Conservation (phyloP, 2,888 invertebrate genomes). For the Gonocerus acuteangulatus region DNA sequence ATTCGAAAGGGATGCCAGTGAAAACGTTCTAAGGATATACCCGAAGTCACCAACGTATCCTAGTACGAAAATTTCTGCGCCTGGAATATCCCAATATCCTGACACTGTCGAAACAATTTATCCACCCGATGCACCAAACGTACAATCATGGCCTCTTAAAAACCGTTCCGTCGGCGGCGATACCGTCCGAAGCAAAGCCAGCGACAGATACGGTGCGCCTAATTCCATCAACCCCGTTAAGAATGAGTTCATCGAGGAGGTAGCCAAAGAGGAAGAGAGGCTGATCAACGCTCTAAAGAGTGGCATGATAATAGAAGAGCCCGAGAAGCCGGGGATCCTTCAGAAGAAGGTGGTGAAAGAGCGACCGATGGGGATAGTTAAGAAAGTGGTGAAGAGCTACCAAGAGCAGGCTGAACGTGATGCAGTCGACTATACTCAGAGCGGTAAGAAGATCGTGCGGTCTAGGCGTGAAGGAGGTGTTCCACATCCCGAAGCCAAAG, state of each 20-base stretch:
- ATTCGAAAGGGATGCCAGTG: constrained; percentile 48
- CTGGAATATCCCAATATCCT: constrained; percentile 41
- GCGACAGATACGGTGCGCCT: constrained; percentile 6
- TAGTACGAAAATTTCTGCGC: constrained; percentile 34
- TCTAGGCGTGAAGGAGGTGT: constrained; percentile 43
- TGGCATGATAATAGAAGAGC: constrained; percentile 55
- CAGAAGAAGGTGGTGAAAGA: constrained; percentile 33
- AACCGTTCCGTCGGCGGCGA: constrained; percentile 46
- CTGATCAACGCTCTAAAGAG: constrained; percentile 70
- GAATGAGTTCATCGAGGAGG: constrained; percentile 51
- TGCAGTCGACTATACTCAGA: constrained; percentile 32
- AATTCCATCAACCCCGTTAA: constrained; percentile 11
- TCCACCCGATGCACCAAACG: constrained; percentile 51
- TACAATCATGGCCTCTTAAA: constrained; percentile 56
- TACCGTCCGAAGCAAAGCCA: constrained; percentile 26
- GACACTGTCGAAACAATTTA: constrained; percentile 60
- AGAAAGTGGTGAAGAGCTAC: constrained; percentile 36
- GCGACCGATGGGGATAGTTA: constrained; percentile 34
- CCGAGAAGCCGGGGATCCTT: constrained; percentile 35
- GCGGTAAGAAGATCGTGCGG: constrained; percentile 30
- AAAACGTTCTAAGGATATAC: constrained; percentile 33
- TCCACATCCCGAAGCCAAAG: constrained; percentile 60
- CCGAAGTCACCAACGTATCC: constrained; percentile 36
- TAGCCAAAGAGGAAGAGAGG: constrained; percentile 73
- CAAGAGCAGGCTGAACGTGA: constrained; percentile 33